A percentile compares a stretch with the other conserved stretches of the same genome.
Conservation (phyloP, 2,888 invertebrate species). For the Cryptops parisi region DNA sequence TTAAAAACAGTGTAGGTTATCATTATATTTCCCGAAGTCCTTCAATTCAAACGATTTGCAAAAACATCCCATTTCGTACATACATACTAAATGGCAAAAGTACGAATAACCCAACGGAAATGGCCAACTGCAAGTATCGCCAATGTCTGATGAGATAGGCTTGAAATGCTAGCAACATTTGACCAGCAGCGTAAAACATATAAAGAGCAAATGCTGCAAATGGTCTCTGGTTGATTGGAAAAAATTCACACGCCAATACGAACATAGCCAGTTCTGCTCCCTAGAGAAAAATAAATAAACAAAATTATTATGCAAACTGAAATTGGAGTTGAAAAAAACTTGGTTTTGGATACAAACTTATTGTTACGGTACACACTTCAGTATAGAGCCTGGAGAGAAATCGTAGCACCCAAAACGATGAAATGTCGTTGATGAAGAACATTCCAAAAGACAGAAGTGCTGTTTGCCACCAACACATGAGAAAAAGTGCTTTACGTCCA, state of each 20-base stretch:
- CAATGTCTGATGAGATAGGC: conserved; percentile 6
- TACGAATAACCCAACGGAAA: conserved; percentile 5
- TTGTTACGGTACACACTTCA: neutral
- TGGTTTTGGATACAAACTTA: too few relatives aligned
- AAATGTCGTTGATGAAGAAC: conserved; percentile 10
- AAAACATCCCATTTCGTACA: neutral
- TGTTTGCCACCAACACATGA: conserved; percentile 13
- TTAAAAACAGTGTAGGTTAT: too few relatives aligned
- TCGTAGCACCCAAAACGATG: conserved; percentile 8
- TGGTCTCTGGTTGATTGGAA: conserved; percentile 6
- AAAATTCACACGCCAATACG: conserved; percentile 10
- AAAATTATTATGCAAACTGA: too few relatives aligned
- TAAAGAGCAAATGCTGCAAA: conserved; percentile 12
- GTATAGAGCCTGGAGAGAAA: conserved; percentile 9
- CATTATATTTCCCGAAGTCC: neutral
- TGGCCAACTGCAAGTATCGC: conserved; percentile 5
- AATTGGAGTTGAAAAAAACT: too few relatives aligned
- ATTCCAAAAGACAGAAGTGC: conserved; percentile 9
- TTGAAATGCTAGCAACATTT: conserved; percentile 9
- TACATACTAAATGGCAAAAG: conserved; percentile 9
- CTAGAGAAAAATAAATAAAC: neutral
- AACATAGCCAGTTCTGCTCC: conserved; percentile 12
- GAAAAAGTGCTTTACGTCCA: conserved; percentile 9
- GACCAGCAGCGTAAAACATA: conserved; percentile 7
- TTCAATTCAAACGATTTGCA: neutral